phyloP scores from a whole-genome alignment of 1,140 invertebrate genomes.

The Trichogramma pretiosum region DNA sequence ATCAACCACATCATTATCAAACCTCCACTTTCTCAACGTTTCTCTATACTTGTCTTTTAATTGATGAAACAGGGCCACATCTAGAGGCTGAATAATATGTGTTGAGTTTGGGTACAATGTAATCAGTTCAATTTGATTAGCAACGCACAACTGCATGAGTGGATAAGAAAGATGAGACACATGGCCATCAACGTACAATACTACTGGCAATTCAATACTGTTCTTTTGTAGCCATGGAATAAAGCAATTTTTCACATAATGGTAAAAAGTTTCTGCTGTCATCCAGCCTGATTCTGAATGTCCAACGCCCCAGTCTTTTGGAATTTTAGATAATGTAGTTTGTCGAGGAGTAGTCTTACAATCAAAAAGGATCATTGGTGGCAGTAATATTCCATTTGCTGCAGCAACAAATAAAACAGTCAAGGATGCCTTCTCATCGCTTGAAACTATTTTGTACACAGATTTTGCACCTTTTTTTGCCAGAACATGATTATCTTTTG shows the following conservation, averaged over 20 bases:
- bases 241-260: conserved; percentile 29
- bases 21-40: conserved; percentile 21
- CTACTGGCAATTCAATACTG: conserved; percentile 24
- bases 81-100: too few species aligned
- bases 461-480: conserved; percentile 29
- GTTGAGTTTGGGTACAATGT: conserved; percentile 25
- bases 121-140: conserved; percentile 31
- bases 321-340: too few species aligned
- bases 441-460: conserved; percentile 28
- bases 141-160: conserved; percentile 30
- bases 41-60: conserved; percentile 25
- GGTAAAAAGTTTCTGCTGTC: conserved; percentile 26
- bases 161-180: conserved; percentile 30
- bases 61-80: too few species aligned
- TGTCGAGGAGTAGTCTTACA: conserved; percentile 22
- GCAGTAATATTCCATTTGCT: conserved; percentile 24
- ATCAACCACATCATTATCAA: conserved; percentile 8
- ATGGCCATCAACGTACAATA: conserved; percentile 40
- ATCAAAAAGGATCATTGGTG: conserved; percentile 27
- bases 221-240: conserved; percentile 25
- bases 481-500: conserved; percentile 28
- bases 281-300: conserved; percentile 25
- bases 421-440: conserved; percentile 26
- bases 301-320: conserved; percentile 9
- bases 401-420: conserved; percentile 28